Percentiles rank a stretch among this genome's conserved stretches.
Evolutionary conservation across 2,113 vertebrate genomes (phyloP).

Genomic region (Tachysurus fulvidraco): DNA sequence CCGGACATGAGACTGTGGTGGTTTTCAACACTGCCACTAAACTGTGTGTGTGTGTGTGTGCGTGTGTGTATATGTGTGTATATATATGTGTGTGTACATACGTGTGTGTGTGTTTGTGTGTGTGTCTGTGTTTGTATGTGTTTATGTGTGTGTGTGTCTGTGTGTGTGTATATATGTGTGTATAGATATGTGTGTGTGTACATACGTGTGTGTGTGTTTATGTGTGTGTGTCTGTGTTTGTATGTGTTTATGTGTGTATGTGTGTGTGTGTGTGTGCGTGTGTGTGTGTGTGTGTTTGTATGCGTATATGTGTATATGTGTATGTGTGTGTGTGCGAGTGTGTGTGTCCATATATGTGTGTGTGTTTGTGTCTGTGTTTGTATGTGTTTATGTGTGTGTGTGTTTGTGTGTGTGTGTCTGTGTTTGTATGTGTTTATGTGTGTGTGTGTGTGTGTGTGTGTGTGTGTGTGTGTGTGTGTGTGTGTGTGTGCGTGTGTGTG

Average conservation of each 20-base stretch:
- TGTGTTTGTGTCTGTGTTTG: not conserved
- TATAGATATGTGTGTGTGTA: slow-evolving; percentile 15
- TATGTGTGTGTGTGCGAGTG: slow-evolving; percentile 3
- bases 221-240: not conserved
- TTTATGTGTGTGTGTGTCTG: not conserved
- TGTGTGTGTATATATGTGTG: not conserved
- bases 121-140: not conserved
- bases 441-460: not conserved
- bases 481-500: not conserved
- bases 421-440: no score
- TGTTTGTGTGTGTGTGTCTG: not conserved
- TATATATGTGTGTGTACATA: no score
- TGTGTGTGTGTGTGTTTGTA: not conserved
- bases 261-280: slow-evolving; percentile 1
- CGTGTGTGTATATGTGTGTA: no score
- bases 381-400: not conserved
- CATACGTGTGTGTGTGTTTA: not conserved
- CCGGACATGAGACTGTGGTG: slow-evolving; percentile 4
- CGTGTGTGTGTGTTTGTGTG: not conserved
- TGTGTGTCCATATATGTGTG: no score
- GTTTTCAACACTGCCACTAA: not conserved
- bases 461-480: slow-evolving; percentile 9
- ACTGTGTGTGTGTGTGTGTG: not conserved
- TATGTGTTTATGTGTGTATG: not conserved
- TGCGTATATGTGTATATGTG: no score